Evolutionary conservation across 2,797 vertebrate genomes (phyloP).

Genomic region (Syndactyla subalaris): DNA sequence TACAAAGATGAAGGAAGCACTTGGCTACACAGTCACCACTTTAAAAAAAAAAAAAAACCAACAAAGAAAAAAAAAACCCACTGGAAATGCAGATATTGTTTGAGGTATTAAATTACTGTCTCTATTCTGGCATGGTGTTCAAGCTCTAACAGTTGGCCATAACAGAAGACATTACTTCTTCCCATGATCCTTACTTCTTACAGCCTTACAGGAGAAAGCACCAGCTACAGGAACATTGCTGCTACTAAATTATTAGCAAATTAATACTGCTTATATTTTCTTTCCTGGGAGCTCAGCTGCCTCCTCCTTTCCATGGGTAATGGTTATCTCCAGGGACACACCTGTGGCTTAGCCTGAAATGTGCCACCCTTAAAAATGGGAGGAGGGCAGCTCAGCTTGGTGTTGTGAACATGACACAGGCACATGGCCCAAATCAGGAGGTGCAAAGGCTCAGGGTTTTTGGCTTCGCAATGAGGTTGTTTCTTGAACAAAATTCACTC

Average conservation of each 20-base stretch:
- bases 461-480: not conserved
- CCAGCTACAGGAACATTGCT: not conserved
- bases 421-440: not conserved
- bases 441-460: not conserved
- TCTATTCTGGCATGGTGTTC: not conserved
- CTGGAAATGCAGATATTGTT: not conserved
- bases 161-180: not conserved
- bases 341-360: not conserved
- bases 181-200: not conserved
- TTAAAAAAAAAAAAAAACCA: not conserved
- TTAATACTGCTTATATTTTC: not conserved
- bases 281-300: not conserved
- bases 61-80: not conserved
- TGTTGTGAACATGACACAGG: not conserved
- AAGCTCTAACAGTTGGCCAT: not conserved
- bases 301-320: not conserved
- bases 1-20: not conserved
- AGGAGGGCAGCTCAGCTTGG: not conserved
- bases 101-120: not conserved
- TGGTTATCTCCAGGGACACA: not conserved
- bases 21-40: not conserved
- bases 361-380: not conserved
- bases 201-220: not conserved
- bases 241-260: slow-evolving; percentile 5
- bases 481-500: not conserved